Percentiles rank a stretch among this genome's conserved stretches.
phyloP scores from a whole-genome alignment of 2,888 invertebrate genomes.

The Mamestra brassicae region DNA sequence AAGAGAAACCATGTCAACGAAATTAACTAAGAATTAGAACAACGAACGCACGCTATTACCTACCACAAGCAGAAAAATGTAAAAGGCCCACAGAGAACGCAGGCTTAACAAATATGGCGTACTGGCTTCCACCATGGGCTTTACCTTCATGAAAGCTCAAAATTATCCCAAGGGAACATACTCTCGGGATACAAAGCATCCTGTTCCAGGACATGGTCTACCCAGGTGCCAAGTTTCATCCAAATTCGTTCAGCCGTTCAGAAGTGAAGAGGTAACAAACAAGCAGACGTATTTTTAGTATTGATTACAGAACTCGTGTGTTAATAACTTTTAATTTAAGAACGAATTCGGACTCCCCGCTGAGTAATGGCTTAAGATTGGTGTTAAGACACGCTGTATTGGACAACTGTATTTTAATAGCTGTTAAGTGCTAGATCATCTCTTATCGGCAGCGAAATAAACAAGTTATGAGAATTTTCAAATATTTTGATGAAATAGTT shows the following conservation, averaged over 20 bases:
- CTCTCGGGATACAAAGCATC: too few species aligned
- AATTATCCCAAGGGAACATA: too few species aligned
- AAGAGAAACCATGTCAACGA: conserved; percentile 48
- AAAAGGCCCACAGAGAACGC: conserved; percentile 14
- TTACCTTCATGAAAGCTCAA: rapidly evolving
- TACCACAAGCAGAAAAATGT: too few species aligned
- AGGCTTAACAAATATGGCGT: neutral
- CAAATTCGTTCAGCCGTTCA: too few species aligned
- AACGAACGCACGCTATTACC: conserved; percentile 34
- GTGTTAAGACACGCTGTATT: neutral
- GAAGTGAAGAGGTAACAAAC: too few species aligned
- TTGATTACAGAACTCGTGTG: neutral
- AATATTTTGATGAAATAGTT: too few species aligned
- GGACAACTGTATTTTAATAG: conserved; percentile 3
- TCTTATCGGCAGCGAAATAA: neutral
- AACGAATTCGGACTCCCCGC: neutral
- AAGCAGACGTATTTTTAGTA: too few species aligned
- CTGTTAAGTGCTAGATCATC: neutral
- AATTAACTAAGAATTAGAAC: conserved; percentile 55
- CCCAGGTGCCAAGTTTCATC: too few species aligned
- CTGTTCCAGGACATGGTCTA: too few species aligned
- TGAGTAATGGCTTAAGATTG: conserved; percentile 5
- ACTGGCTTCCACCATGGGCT: too few species aligned
- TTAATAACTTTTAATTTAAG: neutral
- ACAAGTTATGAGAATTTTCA: neutral